Conservation (phyloP, 1,140 invertebrate genomes). For the Monomorium pharaonis region DNA sequence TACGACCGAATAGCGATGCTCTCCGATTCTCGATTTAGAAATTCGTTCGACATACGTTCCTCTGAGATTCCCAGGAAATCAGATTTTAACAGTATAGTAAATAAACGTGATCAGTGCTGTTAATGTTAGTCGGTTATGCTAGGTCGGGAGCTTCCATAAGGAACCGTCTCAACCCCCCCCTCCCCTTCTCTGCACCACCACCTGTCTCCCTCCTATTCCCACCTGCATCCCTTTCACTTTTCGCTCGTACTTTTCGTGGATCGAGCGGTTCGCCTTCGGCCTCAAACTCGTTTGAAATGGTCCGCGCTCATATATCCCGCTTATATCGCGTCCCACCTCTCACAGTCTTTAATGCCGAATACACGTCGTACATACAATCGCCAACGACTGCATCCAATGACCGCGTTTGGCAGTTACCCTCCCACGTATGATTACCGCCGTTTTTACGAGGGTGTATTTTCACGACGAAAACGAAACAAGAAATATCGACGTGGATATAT, state of each 20-base stretch:
- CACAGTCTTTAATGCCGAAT: constrained; percentile 59
- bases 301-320: constrained; percentile 57
- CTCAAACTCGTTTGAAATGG: constrained; percentile 78
- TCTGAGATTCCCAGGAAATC: constrained; percentile 29
- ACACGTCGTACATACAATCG: not conserved
- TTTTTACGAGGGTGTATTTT: constrained; percentile 45
- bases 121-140: constrained; percentile 71
- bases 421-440: constrained; percentile 12
- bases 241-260: constrained; percentile 76
- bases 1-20: no score
- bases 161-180: not conserved
- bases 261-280: constrained; percentile 79
- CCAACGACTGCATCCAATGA: not conserved
- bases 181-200: no score
- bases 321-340: constrained; percentile 54
- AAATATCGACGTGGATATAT: not conserved
- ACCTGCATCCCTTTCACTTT: constrained; percentile 80
- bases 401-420: constrained; percentile 28
- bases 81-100: not conserved
- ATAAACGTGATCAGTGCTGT: constrained; percentile 12
- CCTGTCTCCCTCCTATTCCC: not conserved
- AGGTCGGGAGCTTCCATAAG: constrained; percentile 76
- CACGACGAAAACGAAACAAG: not conserved
- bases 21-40: not conserved
- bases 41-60: not conserved